Evolutionary conservation across 2,888 invertebrate species (phyloP).

Genomic region (Pachydiplax longipennis): DNA sequence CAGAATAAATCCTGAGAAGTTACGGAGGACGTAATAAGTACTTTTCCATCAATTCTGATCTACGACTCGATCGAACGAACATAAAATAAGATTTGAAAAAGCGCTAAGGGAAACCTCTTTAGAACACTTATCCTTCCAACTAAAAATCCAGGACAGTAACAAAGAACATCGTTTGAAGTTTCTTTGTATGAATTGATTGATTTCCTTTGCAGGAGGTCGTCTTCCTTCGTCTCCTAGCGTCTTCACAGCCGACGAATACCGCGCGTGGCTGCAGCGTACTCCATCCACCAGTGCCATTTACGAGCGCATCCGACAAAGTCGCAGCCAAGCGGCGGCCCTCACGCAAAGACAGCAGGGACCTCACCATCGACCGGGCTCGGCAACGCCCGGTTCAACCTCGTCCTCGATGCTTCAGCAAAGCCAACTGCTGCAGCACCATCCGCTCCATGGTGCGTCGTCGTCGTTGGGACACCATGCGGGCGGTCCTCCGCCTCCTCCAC

Average conservation of each 20-base stretch:
- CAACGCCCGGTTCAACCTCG: constrained; percentile 56
- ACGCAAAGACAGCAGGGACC: constrained; percentile 55
- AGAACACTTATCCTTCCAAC: no score
- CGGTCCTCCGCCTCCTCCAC: constrained; percentile 60
- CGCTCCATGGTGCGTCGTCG: background rate
- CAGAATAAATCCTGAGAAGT: no score
- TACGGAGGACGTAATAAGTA: no score
- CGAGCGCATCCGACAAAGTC: constrained; percentile 84
- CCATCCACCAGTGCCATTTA: constrained; percentile 89
- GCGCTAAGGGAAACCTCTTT: no score
- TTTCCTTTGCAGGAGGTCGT: constrained; percentile 53
- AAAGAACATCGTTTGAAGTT: no score
- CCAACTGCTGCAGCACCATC: constrained; percentile 54
- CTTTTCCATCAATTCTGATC: no score
- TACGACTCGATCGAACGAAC: no score
- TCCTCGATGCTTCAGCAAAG: constrained; percentile 49
- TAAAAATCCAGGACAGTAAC: no score
- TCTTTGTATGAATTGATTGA: background rate
- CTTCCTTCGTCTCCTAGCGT: constrained; percentile 63
- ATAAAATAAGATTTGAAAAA: no score
- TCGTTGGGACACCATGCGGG: background rate
- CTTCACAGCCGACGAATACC: constrained; percentile 91
- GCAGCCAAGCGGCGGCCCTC: constrained; percentile 60
- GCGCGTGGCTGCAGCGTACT: constrained; percentile 82
- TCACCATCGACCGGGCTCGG: constrained; percentile 58